These are phyloP conservation scores for Saxidomus purpurata DNA, from an alignment of 1,140 invertebrate genomes.

Conservation along the genomic window DNA sequence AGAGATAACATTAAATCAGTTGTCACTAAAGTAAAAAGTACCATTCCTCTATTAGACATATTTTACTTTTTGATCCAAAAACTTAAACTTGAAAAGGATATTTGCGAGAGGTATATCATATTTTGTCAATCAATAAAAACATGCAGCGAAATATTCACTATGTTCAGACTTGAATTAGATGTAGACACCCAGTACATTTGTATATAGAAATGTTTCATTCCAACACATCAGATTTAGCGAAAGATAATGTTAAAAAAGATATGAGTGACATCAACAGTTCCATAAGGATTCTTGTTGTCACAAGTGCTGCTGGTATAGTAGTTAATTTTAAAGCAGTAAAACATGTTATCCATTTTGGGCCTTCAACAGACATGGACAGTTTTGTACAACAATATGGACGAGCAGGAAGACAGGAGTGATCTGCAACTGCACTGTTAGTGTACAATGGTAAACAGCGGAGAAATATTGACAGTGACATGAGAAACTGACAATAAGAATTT, in stretches of 20 bases:
- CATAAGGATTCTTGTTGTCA: conserved; percentile 54
- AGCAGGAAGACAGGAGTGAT: background rate
- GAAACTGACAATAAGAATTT: too few relatives aligned
- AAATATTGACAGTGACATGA: too few relatives aligned
- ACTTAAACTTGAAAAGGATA: too few relatives aligned
- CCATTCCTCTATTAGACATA: background rate
- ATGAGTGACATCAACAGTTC: conserved; percentile 52
- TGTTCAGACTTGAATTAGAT: background rate
- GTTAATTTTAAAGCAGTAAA: too few relatives aligned
- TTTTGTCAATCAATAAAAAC: too few relatives aligned
- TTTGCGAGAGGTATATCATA: too few relatives aligned
- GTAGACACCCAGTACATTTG: background rate
- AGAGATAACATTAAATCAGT: conserved; percentile 64
- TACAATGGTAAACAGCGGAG: too few relatives aligned
- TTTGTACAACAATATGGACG: conserved; percentile 69
- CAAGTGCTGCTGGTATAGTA: too few relatives aligned
- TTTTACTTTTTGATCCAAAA: conserved; percentile 62
- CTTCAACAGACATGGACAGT: too few relatives aligned
- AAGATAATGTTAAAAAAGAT: conserved; percentile 63
- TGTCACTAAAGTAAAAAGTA: conserved; percentile 29
- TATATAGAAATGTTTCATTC: conserved; percentile 67
- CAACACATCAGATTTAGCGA: conserved; percentile 62
- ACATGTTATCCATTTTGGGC: conserved; percentile 67
- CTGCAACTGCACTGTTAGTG: too few relatives aligned
- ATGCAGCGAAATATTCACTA: too few relatives aligned